Evolutionary conservation across 2,888 invertebrate genomes (phyloP), one percentile per base, ranked within the genome.

Genomic region (Nephrocerus scutellatus): DNA sequence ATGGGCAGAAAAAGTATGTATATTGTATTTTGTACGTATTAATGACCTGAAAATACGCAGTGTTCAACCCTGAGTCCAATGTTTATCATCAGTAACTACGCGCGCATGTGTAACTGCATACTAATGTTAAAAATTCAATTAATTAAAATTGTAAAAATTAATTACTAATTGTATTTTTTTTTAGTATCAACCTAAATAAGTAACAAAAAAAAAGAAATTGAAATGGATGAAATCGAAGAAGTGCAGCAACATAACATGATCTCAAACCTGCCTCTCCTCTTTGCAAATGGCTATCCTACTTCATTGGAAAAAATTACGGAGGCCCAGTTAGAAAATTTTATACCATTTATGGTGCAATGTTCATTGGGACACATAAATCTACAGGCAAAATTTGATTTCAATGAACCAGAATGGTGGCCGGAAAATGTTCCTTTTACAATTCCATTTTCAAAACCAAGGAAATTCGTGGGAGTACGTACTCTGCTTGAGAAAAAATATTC

Each of bases 301-400:
- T 79, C 79, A 30, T 63, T 82, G 52, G 73, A 76, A 45, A 74
- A 76, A 57, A 77, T 81, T 51, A 72, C 74, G 19, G 70, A 75
- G 59, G 68, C 64, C 39, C 78, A 81, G 60, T 63, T 82, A 54
- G 82, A 82, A 69, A 75, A 74, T 53, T 82, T 82, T 61, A 77
- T 82, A 56, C 77, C 80, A 47, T 82, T 82, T 60, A 80, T 82
- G 80, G 79, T 82, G 50, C 79, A 81, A 60, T 82, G 82, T 70
- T 82, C 82, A 30, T 72, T 79, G 70, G 81, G 80, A 32, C 77
- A 79, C 55, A 75, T 77, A 39, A 70, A 72, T 42, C 50, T 63
- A 41, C 64, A 63, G 41, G 59, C 58, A 36, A 62, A 61, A 54
- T 57, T 60, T 28, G 63, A 70, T 64, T 59, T 66, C 54, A 53